Conservation (phyloP, 1,140 invertebrate species). For the Stegodyphus mimosarum region DNA sequence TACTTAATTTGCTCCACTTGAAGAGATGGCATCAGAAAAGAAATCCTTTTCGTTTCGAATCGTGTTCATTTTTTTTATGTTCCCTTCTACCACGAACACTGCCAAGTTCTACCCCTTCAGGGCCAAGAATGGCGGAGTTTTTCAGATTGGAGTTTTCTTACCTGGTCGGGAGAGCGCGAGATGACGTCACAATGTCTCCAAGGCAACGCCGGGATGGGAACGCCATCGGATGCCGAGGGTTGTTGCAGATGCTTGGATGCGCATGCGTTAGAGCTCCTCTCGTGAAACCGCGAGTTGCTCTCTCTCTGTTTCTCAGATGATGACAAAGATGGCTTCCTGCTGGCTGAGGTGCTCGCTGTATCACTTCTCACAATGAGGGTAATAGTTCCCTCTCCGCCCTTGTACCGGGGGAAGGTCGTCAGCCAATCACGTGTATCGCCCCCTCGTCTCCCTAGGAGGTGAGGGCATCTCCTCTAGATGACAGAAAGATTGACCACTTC, state of each 20-base stretch:
- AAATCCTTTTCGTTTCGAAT: too few species aligned
- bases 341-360: not conserved
- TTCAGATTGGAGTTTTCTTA: not conserved
- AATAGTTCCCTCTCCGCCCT: conserved; percentile 10
- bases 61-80: too few species aligned
- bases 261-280: conserved; percentile 4
- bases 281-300: not conserved
- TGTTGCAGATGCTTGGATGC: conserved; percentile 45
- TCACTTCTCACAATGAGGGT: not conserved
- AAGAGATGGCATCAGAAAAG: too few species aligned
- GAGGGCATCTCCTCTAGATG: not conserved
- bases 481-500: not conserved
- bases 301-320: conserved; percentile 25
- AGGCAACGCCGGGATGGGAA: conserved; percentile 52
- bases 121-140: not conserved
- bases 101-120: not conserved
- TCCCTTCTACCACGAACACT: too few species aligned
- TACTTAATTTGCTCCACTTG: too few species aligned
- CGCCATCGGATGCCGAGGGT: conserved; percentile 47
- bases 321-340: conserved; percentile 48
- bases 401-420: conserved; percentile 34
- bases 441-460: not conserved
- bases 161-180: not conserved
- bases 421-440: conserved; percentile 10
- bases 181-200: conserved; percentile 39